Evolutionary conservation across 2,888 invertebrate species (phyloP).

Genomic region (Emmelina monodactyla): DNA sequence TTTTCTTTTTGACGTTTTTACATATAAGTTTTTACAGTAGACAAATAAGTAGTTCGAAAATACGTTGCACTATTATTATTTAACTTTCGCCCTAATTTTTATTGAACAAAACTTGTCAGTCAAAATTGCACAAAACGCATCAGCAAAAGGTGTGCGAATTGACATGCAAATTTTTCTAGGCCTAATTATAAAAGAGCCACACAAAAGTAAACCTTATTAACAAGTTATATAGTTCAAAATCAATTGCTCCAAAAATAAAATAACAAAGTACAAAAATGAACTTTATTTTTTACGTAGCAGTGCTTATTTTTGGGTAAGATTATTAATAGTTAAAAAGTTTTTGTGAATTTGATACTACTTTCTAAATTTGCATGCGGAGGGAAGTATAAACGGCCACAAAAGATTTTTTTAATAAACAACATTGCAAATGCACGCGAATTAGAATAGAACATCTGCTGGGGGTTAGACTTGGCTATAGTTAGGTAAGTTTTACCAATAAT

Average conservation of each 20-base stretch:
- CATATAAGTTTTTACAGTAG: too few relatives aligned
- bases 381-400: slow-evolving; percentile 61
- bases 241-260: too few relatives aligned
- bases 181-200: too few relatives aligned
- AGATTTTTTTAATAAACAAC: slow-evolving; percentile 61
- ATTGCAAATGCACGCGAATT: slow-evolving; percentile 44
- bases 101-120: slow-evolving; percentile 37
- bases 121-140: slow-evolving; percentile 56
- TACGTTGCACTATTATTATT: slow-evolving; percentile 11
- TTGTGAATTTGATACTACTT: slow-evolving; percentile 20
- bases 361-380: slow-evolving; percentile 62
- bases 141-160: slow-evolving; percentile 52
- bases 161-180: slow-evolving; percentile 53
- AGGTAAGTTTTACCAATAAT: too few relatives aligned
- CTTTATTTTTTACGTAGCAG: too few relatives aligned
- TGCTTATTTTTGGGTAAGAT: too few relatives aligned
- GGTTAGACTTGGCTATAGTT: slow-evolving; percentile 11
- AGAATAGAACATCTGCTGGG: slow-evolving; percentile 58
- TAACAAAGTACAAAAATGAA: too few relatives aligned
- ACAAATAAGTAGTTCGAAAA: too few relatives aligned
- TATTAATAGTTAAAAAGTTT: too few relatives aligned
- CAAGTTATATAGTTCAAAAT: slow-evolving; percentile 18
- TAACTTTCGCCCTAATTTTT: slow-evolving; percentile 1
- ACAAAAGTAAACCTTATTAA: slow-evolving; percentile 20
- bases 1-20: too few relatives aligned